A percentile compares a stretch with the other conserved stretches of the same genome.
These are phyloP conservation scores for Strix aluco DNA, from an alignment of 2,113 vertebrate genomes.

Conservation along the genomic window DNA sequence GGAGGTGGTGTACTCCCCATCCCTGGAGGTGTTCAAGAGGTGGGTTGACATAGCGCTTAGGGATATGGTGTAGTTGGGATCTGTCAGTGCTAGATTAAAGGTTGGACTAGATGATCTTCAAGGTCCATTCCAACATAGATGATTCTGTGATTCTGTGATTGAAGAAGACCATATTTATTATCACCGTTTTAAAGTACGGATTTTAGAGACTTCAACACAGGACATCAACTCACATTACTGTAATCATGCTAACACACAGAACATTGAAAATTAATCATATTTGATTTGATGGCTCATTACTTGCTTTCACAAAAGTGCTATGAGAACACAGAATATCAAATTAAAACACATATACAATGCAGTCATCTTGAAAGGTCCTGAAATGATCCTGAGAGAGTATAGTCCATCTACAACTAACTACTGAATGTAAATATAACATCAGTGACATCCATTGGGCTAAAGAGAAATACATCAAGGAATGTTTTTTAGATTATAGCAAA, in stretches of 20 bases:
- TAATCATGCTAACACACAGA: background rate
- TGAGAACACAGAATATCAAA: background rate
- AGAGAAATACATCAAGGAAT: background rate
- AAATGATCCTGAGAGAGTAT: background rate
- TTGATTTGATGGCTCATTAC: slow-evolving; percentile 10
- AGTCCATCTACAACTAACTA: background rate
- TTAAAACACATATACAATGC: background rate
- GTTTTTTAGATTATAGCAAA: background rate
- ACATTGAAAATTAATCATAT: background rate
- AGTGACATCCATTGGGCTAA: background rate
- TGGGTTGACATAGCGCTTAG: no score
- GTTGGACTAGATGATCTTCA: no score
- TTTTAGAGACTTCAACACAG: background rate
- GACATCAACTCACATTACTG: background rate
- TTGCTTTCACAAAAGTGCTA: background rate
- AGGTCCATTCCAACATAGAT: no score
- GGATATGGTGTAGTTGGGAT: no score
- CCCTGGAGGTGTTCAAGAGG: no score
- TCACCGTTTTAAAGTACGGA: background rate
- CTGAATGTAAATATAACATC: background rate
- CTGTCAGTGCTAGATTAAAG: no score
- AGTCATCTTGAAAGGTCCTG: background rate
- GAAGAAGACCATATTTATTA: background rate
- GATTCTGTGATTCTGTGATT: background rate
- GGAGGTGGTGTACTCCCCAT: no score